phyloP scores from a whole-genome alignment of 2,797 vertebrate genomes.

The Xiphorhynchus erythropygius region DNA sequence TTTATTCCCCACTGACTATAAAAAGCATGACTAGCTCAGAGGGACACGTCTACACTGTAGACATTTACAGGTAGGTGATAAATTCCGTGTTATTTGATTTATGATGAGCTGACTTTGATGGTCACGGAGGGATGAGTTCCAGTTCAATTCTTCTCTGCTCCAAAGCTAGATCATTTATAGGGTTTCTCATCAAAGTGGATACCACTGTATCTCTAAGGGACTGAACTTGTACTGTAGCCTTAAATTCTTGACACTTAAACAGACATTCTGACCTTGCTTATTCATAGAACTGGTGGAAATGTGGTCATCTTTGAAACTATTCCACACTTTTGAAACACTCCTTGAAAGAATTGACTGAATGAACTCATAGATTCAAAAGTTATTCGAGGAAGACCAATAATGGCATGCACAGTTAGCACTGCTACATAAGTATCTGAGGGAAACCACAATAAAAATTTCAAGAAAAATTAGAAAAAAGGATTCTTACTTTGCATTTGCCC shows the following conservation, averaged over 20 bases:
- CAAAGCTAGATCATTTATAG: neutral
- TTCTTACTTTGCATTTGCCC: neutral
- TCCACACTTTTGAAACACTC: neutral
- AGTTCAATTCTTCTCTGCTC: neutral
- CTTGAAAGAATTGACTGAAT: neutral
- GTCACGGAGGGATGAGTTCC: neutral
- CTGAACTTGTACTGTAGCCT: neutral
- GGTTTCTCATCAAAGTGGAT: neutral
- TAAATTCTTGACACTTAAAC: neutral
- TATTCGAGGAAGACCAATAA: neutral
- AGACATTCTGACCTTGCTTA: neutral
- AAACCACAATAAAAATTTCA: neutral
- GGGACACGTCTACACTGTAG: neutral
- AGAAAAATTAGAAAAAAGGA: neutral
- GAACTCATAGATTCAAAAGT: neutral
- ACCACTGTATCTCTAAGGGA: neutral
- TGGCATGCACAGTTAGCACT: neutral
- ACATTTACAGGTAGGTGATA: constrained; percentile 13
- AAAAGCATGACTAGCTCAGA: constrained; percentile 5
- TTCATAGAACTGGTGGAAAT: neutral
- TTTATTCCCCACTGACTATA: neutral
- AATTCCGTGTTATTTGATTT: constrained; percentile 3
- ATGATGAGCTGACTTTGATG: constrained; percentile 8
- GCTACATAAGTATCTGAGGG: neutral
- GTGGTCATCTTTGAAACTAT: neutral